Base-by-base conservation (phyloP, 2,113 vertebrate species). In the Anser cygnoides region DNA sequence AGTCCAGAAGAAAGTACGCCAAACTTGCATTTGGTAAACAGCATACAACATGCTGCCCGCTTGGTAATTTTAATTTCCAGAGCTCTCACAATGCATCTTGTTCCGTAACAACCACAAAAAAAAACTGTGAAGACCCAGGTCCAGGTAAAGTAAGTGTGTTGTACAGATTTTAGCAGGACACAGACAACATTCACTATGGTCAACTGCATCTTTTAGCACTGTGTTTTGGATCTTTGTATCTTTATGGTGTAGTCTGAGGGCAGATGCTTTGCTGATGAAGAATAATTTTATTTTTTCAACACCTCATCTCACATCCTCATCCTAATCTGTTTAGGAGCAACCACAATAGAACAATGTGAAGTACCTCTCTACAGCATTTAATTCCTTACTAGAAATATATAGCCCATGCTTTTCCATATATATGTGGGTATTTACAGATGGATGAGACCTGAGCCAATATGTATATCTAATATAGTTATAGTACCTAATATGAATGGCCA, bases 281-380 rank as follows among this genome's bases (percentile, higher is more conserved):
- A 73, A 62, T 39, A 74, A 58, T 15, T 78, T 49, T 9, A 41
- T 35, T 66, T 73, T 76, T 88, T 66, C 22, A 77, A 55, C 6
- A 55, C 35, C 37, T 73, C 37, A 35, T 81, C 68, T 80, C 77
- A 86, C 22, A 59, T 58, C 31, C 15, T 77, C 31, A 33, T 50
- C 25, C 25, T 92, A 35, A 72, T 75, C 70, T 84, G 13, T 58
- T 84, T n/a, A 59, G 77, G 84, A 78, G 16, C 28, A 89, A 43
- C 12, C 57, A 61, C 0, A 3, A 43, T 0, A 1, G 29, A 81
- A 71, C n/a, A 84, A 71, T 13, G n/a, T 87, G 29, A 91, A 68
- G 50, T 62, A 26, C 6, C 39, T 82, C 57, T 61, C 77, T 49
- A 52, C n/a, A 84, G 80, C 63, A 77, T n/a, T 73, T 43, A 41